phyloP scores from a whole-genome alignment of 1,140 invertebrate species.

The Orius laevigatus region DNA sequence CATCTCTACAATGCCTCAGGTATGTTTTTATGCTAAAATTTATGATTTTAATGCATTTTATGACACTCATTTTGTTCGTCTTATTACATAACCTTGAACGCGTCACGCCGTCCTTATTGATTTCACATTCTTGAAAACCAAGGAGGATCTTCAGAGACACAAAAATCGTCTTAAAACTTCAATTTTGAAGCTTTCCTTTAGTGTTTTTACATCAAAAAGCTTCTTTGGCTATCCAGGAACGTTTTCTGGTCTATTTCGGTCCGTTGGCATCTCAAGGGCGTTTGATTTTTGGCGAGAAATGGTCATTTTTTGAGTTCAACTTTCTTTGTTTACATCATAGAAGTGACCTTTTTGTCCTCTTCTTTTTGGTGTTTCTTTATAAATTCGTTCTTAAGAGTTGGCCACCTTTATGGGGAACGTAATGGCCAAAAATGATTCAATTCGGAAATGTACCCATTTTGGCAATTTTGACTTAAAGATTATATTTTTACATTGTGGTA shows the following conservation, averaged over 20 bases:
- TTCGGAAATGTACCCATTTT: conserved; percentile 20
- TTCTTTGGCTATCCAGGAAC: no score
- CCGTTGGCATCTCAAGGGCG: no score
- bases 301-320: not conserved
- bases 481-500: not conserved
- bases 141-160: not conserved
- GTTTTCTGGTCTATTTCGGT: no score
- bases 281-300: no score
- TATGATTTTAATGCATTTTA: not conserved
- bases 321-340: not conserved
- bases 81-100: not conserved
- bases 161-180: not conserved
- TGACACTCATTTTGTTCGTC: no score
- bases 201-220: not conserved
- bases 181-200: not conserved
- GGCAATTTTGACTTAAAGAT: conserved; percentile 12
- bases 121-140: not conserved
- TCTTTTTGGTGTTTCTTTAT: not conserved
- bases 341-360: not conserved
- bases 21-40: conserved; percentile 6
- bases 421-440: conserved; percentile 8
- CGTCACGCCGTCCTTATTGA: not conserved
- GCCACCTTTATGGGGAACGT: not conserved
- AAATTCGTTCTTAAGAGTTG: not conserved
- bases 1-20: conserved; percentile 6